These are phyloP conservation scores for Lepidostoma basale DNA, from an alignment of 1,140 invertebrate species.

Conservation along the genomic window DNA sequence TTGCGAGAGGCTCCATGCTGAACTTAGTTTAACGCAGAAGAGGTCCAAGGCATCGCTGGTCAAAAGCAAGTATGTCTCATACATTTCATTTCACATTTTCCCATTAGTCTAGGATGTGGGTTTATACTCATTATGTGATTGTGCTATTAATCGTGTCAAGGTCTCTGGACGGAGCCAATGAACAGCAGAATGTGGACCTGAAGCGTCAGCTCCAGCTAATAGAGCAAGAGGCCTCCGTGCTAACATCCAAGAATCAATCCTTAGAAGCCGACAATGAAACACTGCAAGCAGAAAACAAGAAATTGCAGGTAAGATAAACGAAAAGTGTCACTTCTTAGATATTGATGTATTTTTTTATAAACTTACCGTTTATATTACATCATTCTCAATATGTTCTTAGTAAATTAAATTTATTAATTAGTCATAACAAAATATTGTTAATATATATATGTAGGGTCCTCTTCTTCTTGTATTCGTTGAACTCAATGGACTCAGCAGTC, in stretches of 20 bases:
- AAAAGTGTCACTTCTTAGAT: too few relatives aligned
- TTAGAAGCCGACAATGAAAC: conserved; percentile 79
- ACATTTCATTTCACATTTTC: background rate
- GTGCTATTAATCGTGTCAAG: conserved; percentile 48
- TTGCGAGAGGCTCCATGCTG: conserved; percentile 74
- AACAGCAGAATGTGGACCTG: conserved; percentile 69
- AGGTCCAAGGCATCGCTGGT: conserved; percentile 65
- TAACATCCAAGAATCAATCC: conserved; percentile 67
- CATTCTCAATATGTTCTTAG: background rate
- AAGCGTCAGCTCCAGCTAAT: conserved; percentile 75
- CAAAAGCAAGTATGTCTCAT: conserved; percentile 65
- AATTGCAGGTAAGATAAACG: conserved; percentile 61
- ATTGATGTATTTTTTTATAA: too few relatives aligned
- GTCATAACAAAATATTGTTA: too few relatives aligned
- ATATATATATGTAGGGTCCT: too few relatives aligned
- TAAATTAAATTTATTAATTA: too few relatives aligned
- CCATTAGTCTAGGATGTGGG: background rate
- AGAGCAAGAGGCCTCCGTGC: conserved; percentile 72
- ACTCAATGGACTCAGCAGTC: too few relatives aligned
- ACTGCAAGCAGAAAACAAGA: conserved; percentile 73
- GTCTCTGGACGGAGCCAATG: conserved; percentile 65
- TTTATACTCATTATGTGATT: background rate
- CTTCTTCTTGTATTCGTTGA: too few relatives aligned
- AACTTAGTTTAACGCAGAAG: conserved; percentile 68
- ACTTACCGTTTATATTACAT: too few relatives aligned